Base-by-base conservation (phyloP, 1,140 invertebrate genomes). In the Pseudomyrmex cubaensis region DNA sequence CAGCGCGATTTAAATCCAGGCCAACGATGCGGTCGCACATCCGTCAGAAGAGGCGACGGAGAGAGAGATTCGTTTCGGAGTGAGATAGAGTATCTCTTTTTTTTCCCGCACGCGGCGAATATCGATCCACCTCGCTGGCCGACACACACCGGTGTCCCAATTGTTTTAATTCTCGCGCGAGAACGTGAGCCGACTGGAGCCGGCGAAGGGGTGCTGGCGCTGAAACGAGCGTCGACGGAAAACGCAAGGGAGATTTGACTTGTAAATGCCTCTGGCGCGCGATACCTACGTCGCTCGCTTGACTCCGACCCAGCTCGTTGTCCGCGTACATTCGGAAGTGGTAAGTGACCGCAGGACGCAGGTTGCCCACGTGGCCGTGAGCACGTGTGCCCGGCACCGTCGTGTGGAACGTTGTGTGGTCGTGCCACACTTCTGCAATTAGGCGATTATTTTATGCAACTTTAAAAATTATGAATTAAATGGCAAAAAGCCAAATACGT, bases 341-440 rank as follows among this genome's bases (percentile, higher is more conserved):
- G 94, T 99, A 99, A n/a, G 96, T 96, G 72, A 97, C 98, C 0
- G 98, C 97, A 0, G 98, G 98, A 73, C 97, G 96, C 1, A 99
- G 95, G 87, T 97, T 97, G 85, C 96, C 96, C 13, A 99, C 95
- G 69, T 96, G 97, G 1, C 97, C 96, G 83, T 96, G 96, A 2
- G 96, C 97, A 90, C 97, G 97, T 13, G 96, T 96, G 0, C 97
- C 97, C 0, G 97, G 96, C 7, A 98, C 96, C 59, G 97, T 96
- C 1, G 97, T 95, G 93, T 97, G 97, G 76, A 97, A 96, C 13
- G 97, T 35, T 35, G 35, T 97, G 87, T 97, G 96, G 54, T 96
- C 95, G 85, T 96, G 95, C 97, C 97, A 97, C 15, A 96, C 94
- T 91, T 97, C 96, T 97, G 91, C 15, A 93, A 94, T 84, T 89